phyloP scores from a whole-genome alignment of 2,797 vertebrate species.

The Sylvilagus floridanus region DNA sequence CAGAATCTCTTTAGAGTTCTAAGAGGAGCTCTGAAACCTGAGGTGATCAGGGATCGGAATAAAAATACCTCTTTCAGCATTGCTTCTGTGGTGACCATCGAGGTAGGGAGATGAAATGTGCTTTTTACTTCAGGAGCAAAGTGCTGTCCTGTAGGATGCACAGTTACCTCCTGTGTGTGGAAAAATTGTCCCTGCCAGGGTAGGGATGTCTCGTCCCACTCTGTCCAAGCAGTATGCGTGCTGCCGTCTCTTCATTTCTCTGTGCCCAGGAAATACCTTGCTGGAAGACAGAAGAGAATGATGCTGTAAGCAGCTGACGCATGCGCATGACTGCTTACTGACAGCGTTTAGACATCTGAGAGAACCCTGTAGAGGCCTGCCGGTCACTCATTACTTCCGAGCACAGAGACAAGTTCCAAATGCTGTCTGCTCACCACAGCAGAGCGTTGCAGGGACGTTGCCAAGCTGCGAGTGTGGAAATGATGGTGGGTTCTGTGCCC shows the following conservation, averaged over 20 bases:
- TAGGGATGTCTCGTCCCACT: background rate
- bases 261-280: background rate
- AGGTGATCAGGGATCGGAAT: background rate
- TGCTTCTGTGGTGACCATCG: background rate
- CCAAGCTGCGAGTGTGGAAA: constrained; percentile 42
- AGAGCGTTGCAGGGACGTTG: background rate
- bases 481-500: background rate
- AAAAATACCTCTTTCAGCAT: background rate
- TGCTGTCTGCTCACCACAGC: background rate
- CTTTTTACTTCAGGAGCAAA: background rate
- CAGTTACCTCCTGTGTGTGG: background rate
- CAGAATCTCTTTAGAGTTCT: background rate
- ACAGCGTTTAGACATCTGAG: constrained; percentile 19
- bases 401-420: constrained; percentile 38
- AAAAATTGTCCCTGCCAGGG: background rate
- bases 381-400: constrained; percentile 48
- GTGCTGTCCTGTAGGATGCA: background rate
- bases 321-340: constrained; percentile 53
- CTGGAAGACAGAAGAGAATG: constrained; percentile 58
- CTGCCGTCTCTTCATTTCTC: background rate
- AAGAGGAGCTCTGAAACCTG: background rate
- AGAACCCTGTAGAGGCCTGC: background rate
- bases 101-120: background rate
- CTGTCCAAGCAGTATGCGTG: background rate
- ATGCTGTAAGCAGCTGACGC: constrained; percentile 46